A percentile compares a stretch with the other conserved stretches of the same genome.
Conservation (phyloP, 30 jellyfish, hydroid and myxozoan species). For the Hydractinia symbiolongicarpus region DNA sequence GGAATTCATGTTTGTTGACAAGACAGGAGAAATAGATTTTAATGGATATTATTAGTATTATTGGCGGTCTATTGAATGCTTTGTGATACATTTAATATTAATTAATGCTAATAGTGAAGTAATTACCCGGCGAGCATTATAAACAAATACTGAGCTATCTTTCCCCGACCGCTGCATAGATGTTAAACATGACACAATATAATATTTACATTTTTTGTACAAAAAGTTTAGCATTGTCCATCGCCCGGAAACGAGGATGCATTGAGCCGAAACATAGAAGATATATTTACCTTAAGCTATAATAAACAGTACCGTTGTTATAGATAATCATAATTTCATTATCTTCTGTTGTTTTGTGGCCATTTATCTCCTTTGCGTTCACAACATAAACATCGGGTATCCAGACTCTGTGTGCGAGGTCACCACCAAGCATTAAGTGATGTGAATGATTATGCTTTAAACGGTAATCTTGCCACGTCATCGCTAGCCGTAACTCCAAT, state of each 20-base stretch:
- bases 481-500: constrained; percentile 49
- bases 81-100: no score
- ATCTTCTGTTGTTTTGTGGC: constrained; percentile 41
- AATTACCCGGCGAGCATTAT: no score
- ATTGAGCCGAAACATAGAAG: not conserved
- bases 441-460: constrained; percentile 33
- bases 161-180: no score
- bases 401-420: constrained; percentile 47
- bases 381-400: constrained; percentile 76
- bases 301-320: constrained; percentile 38
- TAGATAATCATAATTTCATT: constrained; percentile 44
- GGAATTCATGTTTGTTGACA: not conserved
- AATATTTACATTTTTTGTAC: no score
- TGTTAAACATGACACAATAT: no score
- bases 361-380: constrained; percentile 52
- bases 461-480: constrained; percentile 62
- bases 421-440: constrained; percentile 37
- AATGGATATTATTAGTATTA: no score
- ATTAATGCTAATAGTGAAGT: no score
- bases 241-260: not conserved
- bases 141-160: no score
- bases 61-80: no score
- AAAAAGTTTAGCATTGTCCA: no score
- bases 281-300: constrained; percentile 42
- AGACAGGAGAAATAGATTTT: not conserved